These are phyloP conservation scores for Agrotis ipsilon DNA, from an alignment of 2,888 invertebrate genomes.

Conservation along the genomic window DNA sequence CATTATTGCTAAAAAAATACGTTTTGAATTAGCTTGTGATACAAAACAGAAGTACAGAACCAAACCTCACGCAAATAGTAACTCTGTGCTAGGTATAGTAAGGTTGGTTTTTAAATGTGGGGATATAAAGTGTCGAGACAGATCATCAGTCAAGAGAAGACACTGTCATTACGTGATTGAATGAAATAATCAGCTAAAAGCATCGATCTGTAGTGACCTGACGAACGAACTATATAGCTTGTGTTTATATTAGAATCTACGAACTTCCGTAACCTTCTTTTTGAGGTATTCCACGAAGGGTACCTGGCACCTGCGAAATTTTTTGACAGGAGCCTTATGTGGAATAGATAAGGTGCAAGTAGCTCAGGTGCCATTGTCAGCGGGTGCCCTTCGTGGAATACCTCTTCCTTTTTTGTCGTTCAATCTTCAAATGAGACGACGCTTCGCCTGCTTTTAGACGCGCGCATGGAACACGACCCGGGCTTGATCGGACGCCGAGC, in stretches of 20 bases:
- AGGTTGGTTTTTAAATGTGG: constrained; percentile 15
- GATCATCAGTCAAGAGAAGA: constrained; percentile 70
- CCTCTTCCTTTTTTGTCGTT: too few relatives aligned
- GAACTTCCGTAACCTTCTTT: too few relatives aligned
- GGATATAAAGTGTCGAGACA: constrained; percentile 34
- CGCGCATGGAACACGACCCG: too few relatives aligned
- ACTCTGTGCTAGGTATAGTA: background rate
- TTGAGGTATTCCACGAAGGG: too few relatives aligned
- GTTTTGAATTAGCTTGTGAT: constrained; percentile 31
- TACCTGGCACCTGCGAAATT: too few relatives aligned
- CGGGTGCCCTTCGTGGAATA: too few relatives aligned
- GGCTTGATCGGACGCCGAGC: too few relatives aligned
- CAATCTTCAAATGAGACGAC: too few relatives aligned
- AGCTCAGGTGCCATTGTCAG: too few relatives aligned
- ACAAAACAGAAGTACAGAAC: constrained; percentile 5
- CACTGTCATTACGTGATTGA: constrained; percentile 72
- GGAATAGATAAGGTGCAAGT: too few relatives aligned
- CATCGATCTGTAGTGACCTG: constrained; percentile 66
- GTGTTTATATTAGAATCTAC: background rate
- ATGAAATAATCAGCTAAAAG: constrained; percentile 75
- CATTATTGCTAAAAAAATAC: constrained; percentile 24
- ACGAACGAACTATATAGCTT: constrained; percentile 34
- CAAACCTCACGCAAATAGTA: background rate
- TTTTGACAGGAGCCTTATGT: too few relatives aligned
- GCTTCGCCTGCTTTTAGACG: too few relatives aligned